Conservation (phyloP, 2,797 vertebrate species). For the Sandelia bainsii region DNA sequence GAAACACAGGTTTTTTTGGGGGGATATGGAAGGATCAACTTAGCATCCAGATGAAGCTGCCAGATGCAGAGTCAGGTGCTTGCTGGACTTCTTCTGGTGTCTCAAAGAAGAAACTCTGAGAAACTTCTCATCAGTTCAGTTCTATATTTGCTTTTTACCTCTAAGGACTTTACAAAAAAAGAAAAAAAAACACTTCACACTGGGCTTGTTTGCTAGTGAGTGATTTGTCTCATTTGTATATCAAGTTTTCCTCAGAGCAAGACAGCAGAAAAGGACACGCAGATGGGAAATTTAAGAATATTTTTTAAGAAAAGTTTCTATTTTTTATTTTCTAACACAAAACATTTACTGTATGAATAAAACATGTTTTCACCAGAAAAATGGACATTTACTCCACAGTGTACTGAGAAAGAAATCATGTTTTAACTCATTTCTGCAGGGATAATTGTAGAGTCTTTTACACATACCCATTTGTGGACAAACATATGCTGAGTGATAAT, state of each 20-base stretch:
- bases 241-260: not conserved
- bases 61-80: too few species aligned
- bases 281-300: not conserved
- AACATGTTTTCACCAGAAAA: conserved; percentile 2
- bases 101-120: too few species aligned
- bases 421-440: conserved; percentile 50
- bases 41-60: too few species aligned
- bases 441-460: conserved; percentile 36
- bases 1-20: too few species aligned
- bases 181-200: too few species aligned
- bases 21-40: too few species aligned
- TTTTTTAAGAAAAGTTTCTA: not conserved
- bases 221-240: not conserved
- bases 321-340: not conserved
- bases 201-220: too few species aligned
- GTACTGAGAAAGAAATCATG: conserved; percentile 49
- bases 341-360: not conserved
- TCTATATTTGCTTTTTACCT: too few species aligned
- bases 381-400: conserved; percentile 9
- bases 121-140: too few species aligned
- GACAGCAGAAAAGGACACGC: not conserved
- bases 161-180: too few species aligned
- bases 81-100: too few species aligned
- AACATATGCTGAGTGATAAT: conserved; percentile 36
- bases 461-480: conserved; percentile 32